Percentiles rank a stretch among this genome's conserved stretches.
Evolutionary conservation across 2,797 vertebrate genomes (phyloP).

Genomic region (Heterohyrax brucei): DNA sequence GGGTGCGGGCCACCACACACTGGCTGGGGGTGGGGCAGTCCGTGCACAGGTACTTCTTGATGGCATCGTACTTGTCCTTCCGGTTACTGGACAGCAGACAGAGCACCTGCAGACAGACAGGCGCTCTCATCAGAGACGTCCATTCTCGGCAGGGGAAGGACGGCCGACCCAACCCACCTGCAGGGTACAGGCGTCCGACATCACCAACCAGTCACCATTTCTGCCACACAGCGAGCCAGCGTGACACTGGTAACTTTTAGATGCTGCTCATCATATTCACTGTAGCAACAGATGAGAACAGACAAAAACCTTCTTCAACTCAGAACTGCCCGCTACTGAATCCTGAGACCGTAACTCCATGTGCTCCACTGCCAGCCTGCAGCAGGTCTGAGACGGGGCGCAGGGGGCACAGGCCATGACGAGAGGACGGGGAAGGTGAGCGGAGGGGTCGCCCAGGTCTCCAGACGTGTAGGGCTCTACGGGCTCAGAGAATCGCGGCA

Average conservation of each 20-base stretch:
- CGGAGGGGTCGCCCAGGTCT: not conserved
- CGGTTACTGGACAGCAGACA: constrained; percentile 95
- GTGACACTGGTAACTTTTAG: rapidly evolving
- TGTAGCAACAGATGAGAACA: not conserved
- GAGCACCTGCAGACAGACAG: constrained; percentile 92
- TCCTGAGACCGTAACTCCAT: not conserved
- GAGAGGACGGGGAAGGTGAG: not conserved
- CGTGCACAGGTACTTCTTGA: constrained; percentile 97
- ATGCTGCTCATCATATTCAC: not conserved
- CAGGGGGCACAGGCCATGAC: not conserved
- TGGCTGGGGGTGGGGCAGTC: constrained; percentile 97
- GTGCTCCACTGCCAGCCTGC: not conserved
- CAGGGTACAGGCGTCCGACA: no score
- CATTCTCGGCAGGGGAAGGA: not conserved
- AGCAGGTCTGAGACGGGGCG: not conserved
- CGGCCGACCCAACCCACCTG: not conserved
- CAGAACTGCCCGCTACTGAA: not conserved
- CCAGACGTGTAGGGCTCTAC: not conserved
- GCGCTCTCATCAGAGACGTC: not conserved
- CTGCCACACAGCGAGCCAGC: not conserved
- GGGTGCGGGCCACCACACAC: constrained; percentile 95
- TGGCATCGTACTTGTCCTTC: constrained; percentile 96
- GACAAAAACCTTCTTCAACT: not conserved
- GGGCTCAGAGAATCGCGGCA: not conserved
- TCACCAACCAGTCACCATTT: not conserved